Base-by-base conservation (phyloP, 2,113 vertebrate species). In the Platichthys stellatus region DNA sequence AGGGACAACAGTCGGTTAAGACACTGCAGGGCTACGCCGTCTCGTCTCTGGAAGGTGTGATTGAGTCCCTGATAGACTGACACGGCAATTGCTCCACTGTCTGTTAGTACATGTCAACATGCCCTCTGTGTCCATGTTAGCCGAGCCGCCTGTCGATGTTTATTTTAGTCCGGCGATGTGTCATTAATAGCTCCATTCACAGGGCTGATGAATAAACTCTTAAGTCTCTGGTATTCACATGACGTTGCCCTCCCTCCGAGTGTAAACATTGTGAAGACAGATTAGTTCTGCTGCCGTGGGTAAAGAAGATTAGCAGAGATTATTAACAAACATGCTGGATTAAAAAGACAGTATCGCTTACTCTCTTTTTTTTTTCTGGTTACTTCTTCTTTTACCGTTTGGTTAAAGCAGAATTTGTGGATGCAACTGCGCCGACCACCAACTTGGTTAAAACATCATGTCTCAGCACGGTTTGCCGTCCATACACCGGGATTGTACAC, bases 231-330 rank as follows among this genome's bases (percentile, higher is more conserved):
- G 76, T 76, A 57, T 84, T 82, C 60, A 62, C 76, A 76, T 74
- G 74, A 73, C 13, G 26, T 49, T 15, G 72, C 77, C 85, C 82
- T 88, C 74, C 83, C 78, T 38, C 65, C 2, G 47, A 80, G 84
- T 80, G 82, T 84, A 88, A 90, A 92, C 89, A 91, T 67, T 84
- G 81, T 77, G 79, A 80, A 81, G 69, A 88, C 80, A 84, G 92
- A 91, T 92, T 92, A 87, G 89, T 91, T 89, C 83, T 88, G 83
- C 88, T 21, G 77, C 87, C 72, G 78, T 76, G 89, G 84, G n/a
- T 84, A 89, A 93, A 91, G 86, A 76, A 92, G 92, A 92, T 93
- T 91, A 92, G 81, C 72, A 83, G 81, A 90, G 89, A 91, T 92
- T 89, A 89, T 88, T 88, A 87, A 88, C 85, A 89, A 87, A 87